phyloP scores from a whole-genome alignment of 2,888 invertebrate species.

The Hypercompe scribonia region DNA sequence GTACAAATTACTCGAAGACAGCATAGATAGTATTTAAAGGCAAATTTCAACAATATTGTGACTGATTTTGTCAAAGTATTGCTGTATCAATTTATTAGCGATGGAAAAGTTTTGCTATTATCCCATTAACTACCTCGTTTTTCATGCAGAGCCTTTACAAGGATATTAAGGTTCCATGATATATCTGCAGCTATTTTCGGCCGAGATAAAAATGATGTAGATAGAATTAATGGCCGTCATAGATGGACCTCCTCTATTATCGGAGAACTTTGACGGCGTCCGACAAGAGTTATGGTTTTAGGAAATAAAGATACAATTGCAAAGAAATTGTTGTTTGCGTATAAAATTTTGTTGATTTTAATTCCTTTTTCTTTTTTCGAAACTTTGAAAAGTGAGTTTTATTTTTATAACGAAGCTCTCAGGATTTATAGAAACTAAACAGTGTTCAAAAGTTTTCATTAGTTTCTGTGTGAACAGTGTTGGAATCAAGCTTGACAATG shows the following conservation, averaged over 20 bases:
- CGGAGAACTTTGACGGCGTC: slow-evolving; percentile 1
- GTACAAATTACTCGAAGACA: neutral
- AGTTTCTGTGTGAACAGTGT: neutral
- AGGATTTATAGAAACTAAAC: no score
- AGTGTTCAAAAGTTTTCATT: no score
- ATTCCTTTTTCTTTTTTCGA: neutral
- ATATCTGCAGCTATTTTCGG: slow-evolving; percentile 36
- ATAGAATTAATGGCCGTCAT: slow-evolving; percentile 32
- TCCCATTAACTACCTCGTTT: slow-evolving; percentile 49
- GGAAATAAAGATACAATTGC: neutral
- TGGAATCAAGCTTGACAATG: neutral
- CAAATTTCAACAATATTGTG: neutral
- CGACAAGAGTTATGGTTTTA: neutral
- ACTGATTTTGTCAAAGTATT: neutral
- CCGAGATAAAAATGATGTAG: slow-evolving; percentile 38
- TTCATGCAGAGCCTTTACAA: slow-evolving; percentile 48
- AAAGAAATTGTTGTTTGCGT: neutral
- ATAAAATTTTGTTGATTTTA: neutral
- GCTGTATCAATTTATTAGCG: slow-evolving; percentile 41
- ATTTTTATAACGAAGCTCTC: no score
- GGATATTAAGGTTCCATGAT: slow-evolving; percentile 42
- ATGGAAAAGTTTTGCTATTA: slow-evolving; percentile 50
- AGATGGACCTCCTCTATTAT: slow-evolving; percentile 2
- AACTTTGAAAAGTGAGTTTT: no score
- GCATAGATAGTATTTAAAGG: neutral